These are phyloP conservation scores for Anguilla marmorata DNA, from an alignment of 2,797 vertebrate genomes.

Conservation along the genomic window DNA sequence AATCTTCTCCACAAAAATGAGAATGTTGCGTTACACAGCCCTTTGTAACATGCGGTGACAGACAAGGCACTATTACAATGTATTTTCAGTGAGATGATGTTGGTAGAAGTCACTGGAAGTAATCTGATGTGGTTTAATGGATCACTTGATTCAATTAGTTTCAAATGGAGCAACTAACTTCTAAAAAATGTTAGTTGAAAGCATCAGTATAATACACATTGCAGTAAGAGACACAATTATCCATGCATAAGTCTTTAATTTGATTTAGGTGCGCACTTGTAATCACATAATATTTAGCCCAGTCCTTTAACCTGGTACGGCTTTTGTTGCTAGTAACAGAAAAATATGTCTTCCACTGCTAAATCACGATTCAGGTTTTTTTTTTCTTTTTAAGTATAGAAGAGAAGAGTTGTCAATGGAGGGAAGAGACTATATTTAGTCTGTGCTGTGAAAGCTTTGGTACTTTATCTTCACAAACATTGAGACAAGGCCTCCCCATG, in stretches of 20 bases:
- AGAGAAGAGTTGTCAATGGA: not conserved
- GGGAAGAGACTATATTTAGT: slow-evolving; percentile 28
- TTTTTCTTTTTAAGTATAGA: not conserved
- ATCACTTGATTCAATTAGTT: not conserved
- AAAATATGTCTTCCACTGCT: not conserved
- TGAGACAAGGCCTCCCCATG: slow-evolving; percentile 25
- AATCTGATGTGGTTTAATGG: not conserved
- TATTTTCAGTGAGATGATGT: not conserved
- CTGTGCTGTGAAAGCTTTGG: slow-evolving; percentile 7
- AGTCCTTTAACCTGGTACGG: not conserved
- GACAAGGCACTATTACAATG: not conserved
- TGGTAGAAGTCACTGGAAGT: not conserved
- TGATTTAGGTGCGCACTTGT: not conserved
- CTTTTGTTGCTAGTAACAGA: not conserved
- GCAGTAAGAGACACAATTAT: not conserved
- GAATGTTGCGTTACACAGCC: not conserved
- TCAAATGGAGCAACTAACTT: not conserved
- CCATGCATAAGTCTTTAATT: not conserved
- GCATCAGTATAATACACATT: not conserved
- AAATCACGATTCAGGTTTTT: not conserved
- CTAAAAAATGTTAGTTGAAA: not conserved
- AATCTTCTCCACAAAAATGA: not conserved
- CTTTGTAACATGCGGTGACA: not conserved
- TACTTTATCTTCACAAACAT: slow-evolving; percentile 32
- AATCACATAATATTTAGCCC: not conserved